Percentiles rank a stretch among this genome's conserved stretches.
Evolutionary conservation across 1,140 invertebrate species (phyloP).

Genomic region (Drosophila tropicalis): DNA sequence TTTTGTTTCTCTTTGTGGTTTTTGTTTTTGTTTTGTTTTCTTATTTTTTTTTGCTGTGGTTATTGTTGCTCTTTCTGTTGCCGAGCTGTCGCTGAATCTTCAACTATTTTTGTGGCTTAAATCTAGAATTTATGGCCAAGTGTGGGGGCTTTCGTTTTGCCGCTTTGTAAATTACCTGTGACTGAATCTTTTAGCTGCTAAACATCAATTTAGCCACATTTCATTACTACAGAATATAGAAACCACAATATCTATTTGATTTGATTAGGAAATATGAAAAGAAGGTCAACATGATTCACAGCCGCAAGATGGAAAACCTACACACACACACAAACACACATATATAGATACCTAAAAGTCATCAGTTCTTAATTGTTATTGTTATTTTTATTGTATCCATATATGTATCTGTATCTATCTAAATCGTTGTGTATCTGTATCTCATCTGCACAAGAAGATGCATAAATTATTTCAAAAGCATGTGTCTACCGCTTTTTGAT

Average conservation of each 20-base stretch:
- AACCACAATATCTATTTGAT: conserved; percentile 33
- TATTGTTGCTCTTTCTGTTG: conserved; percentile 19
- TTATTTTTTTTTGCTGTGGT: conserved; percentile 15
- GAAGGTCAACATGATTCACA: conserved; percentile 58
- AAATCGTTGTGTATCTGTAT: neutral
- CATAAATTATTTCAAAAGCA: conserved; percentile 43
- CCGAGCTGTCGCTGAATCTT: conserved; percentile 10
- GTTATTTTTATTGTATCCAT: conserved; percentile 26
- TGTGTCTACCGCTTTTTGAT: conserved; percentile 16
- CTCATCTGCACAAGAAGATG: conserved; percentile 27
- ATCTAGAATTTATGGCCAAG: conserved; percentile 52
- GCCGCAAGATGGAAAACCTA: conserved; percentile 30
- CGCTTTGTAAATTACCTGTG: conserved; percentile 52
- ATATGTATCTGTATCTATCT: neutral
- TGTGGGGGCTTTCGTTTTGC: conserved; percentile 37
- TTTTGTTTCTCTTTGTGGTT: neutral
- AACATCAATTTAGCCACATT: conserved; percentile 5
- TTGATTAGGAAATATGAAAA: conserved; percentile 30
- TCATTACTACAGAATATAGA: conserved; percentile 15
- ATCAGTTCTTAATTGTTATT: conserved; percentile 54
- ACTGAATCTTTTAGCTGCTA: conserved; percentile 33
- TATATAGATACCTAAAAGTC: conserved; percentile 39
- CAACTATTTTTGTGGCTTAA: conserved; percentile 36
- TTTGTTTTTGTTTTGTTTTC: neutral
- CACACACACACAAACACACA: conserved; percentile 5